These are phyloP conservation scores for Salvelinus namaycush DNA, from an alignment of 2,113 vertebrate genomes.

Conservation along the genomic window DNA sequence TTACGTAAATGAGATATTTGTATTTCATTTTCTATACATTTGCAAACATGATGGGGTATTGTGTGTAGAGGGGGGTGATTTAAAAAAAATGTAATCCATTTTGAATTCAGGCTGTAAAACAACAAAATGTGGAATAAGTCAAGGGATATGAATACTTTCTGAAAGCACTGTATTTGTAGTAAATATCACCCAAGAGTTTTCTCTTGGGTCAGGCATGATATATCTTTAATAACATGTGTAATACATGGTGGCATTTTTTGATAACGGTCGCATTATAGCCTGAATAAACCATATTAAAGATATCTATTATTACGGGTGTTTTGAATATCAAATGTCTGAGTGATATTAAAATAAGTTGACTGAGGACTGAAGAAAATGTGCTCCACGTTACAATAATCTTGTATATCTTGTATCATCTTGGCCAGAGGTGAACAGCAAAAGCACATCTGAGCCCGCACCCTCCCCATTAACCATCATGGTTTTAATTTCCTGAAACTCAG, in stretches of 20 bases:
- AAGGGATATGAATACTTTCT: no score
- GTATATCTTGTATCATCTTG: background rate
- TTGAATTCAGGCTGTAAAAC: no score
- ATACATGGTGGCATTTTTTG: background rate
- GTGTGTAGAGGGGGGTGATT: no score
- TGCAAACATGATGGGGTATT: no score
- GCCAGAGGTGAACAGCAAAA: background rate
- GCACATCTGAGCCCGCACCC: background rate
- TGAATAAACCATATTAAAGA: background rate
- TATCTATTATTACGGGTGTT: background rate
- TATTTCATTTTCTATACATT: no score
- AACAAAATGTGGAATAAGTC: no score
- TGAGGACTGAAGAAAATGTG: background rate
- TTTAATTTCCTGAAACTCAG: conserved; percentile 85
- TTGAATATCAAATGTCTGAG: no score
- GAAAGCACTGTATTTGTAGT: conserved; percentile 10
- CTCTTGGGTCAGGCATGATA: conserved; percentile 1
- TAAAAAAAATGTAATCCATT: no score
- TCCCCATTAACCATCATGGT: conserved; percentile 57
- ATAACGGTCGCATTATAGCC: background rate
- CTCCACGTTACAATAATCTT: background rate
- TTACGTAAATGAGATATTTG: no score
- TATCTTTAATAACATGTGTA: background rate
- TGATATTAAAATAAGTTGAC: no score
- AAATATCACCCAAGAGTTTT: conserved; percentile 39